A percentile compares a stretch with the other conserved stretches of the same genome.
Conservation (phyloP, 2,113 vertebrate species). For the Electrona antarctica region DNA sequence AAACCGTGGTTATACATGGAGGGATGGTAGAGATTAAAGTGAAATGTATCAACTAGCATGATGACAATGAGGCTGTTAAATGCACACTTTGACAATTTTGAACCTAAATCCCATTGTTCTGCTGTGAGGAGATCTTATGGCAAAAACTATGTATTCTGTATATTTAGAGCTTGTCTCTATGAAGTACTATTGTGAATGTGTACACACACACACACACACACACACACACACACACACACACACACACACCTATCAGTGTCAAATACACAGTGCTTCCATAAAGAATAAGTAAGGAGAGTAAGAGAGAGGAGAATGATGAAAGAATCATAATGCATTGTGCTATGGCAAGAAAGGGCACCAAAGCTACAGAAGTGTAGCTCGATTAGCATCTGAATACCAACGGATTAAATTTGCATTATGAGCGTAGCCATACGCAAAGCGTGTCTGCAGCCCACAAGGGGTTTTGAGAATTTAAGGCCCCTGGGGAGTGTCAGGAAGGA, state of each 20-base stretch:
- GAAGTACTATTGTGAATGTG: no score
- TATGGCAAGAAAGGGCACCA: slow-evolving; percentile 36
- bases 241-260: no score
- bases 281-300: not conserved
- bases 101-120: no score
- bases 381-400: slow-evolving; percentile 77
- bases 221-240: slow-evolving; percentile 2
- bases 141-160: no score
- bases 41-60: not conserved
- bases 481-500: slow-evolving; percentile 40
- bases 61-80: no score
- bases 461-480: slow-evolving; percentile 35
- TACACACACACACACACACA: no score
- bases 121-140: no score
- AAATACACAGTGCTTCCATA: no score
- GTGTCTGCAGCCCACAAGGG: slow-evolving; percentile 50
- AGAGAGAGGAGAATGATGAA: slow-evolving; percentile 23
- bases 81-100: no score
- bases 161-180: no score
- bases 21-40: not conserved
- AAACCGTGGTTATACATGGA: not conserved
- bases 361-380: slow-evolving; percentile 41
- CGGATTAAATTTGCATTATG: slow-evolving; percentile 69
- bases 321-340: slow-evolving; percentile 62
- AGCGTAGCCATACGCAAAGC: slow-evolving; percentile 58